phyloP scores from a whole-genome alignment of 2,113 vertebrate genomes.

The Larimichthys polyactis region DNA sequence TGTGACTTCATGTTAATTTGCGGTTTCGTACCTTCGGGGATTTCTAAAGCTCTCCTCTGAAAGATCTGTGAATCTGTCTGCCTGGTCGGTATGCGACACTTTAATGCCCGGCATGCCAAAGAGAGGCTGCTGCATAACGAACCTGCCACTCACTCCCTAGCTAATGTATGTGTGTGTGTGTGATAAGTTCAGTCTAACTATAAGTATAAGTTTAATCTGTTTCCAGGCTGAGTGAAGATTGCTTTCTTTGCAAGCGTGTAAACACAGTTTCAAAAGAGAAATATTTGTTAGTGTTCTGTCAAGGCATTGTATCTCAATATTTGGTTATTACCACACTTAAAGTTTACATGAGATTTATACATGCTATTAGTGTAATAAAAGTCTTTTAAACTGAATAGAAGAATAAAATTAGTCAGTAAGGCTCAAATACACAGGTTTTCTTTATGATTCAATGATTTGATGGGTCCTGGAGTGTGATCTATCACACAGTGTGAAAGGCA shows the following conservation, averaged over 20 bases:
- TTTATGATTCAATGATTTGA: slow-evolving; percentile 40
- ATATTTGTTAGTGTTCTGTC: background rate
- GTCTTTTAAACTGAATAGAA: background rate
- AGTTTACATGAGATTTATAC: background rate
- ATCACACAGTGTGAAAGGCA: slow-evolving; percentile 42
- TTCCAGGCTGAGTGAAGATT: slow-evolving; percentile 10
- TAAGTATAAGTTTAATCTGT: slow-evolving; percentile 21
- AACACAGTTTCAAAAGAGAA: background rate
- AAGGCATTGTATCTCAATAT: background rate
- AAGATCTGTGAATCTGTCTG: slow-evolving; percentile 68
- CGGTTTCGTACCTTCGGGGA: slow-evolving; percentile 55
- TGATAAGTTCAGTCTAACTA: too few species aligned
- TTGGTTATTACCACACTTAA: background rate
- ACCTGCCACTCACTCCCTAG: slow-evolving; percentile 66
- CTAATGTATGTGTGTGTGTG: slow-evolving; percentile 4
- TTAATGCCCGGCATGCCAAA: slow-evolving; percentile 52
- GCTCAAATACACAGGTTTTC: background rate
- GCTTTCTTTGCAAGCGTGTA: background rate
- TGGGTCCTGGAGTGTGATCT: slow-evolving; percentile 37
- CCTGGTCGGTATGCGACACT: slow-evolving; percentile 63
- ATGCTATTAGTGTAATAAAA: background rate
- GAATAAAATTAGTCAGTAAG: background rate
- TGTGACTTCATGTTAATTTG: slow-evolving; percentile 69
- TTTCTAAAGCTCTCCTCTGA: slow-evolving; percentile 60
- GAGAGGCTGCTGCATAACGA: slow-evolving; percentile 67